These are phyloP conservation scores for Elymnias hypermnestra DNA, from an alignment of 1,140 invertebrate species.

Conservation along the genomic window DNA sequence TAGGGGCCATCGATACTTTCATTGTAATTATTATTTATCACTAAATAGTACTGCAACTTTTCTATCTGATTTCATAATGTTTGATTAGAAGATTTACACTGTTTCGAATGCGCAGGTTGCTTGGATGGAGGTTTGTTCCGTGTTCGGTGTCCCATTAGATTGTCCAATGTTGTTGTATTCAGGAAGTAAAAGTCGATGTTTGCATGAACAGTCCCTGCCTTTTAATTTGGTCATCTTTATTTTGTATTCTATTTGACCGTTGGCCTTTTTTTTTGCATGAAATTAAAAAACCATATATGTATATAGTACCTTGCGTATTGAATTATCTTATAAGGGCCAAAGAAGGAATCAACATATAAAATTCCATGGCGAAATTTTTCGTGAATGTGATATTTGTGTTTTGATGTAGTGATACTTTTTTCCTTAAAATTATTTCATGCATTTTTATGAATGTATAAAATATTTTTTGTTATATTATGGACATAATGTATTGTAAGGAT, in stretches of 20 bases:
- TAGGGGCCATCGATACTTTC: too few relatives aligned
- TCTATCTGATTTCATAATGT: too few relatives aligned
- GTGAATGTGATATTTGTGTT: too few relatives aligned
- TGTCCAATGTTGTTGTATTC: constrained; percentile 23
- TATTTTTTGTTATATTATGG: too few relatives aligned
- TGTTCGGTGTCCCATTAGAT: constrained; percentile 26
- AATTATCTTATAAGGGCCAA: too few relatives aligned
- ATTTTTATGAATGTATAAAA: too few relatives aligned
- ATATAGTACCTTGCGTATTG: not conserved
- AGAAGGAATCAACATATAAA: too few relatives aligned
- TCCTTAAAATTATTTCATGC: not conserved
- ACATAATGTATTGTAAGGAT: too few relatives aligned
- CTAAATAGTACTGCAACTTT: too few relatives aligned
- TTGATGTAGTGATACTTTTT: not conserved
- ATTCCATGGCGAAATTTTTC: too few relatives aligned
- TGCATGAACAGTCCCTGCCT: constrained; percentile 31
- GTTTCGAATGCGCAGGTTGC: constrained; percentile 71
- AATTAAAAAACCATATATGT: not conserved
- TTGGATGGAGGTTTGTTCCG: constrained; percentile 76
- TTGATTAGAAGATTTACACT: constrained; percentile 36
- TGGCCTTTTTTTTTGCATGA: constrained; percentile 31
- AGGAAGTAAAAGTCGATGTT: constrained; percentile 5
- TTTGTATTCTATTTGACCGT: constrained; percentile 12
- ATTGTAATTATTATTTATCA: too few relatives aligned
- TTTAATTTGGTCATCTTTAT: constrained; percentile 12